These are phyloP conservation scores for Agraylea sexmaculata DNA, from an alignment of 1,140 invertebrate genomes.

Conservation along the genomic window DNA sequence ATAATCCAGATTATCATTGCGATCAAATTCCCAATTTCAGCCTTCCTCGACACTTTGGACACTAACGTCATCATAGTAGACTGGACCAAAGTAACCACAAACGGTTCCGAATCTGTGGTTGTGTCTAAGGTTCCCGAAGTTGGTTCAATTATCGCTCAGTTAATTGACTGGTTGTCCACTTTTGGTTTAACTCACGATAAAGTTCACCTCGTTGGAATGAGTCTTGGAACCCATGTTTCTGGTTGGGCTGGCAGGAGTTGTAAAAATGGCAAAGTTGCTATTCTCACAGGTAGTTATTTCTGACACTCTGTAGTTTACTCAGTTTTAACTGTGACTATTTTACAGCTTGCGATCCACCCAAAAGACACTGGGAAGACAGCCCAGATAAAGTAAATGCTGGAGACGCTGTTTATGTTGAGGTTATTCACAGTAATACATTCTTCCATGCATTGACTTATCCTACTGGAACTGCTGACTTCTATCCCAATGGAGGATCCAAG, in stretches of 20 bases:
- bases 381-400: slow-evolving; percentile 2
- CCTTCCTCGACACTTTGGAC: slow-evolving; percentile 26
- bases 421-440: slow-evolving; percentile 7
- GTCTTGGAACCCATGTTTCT: slow-evolving; percentile 77
- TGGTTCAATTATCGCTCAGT: slow-evolving; percentile 34
- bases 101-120: slow-evolving; percentile 26
- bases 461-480: slow-evolving; percentile 10
- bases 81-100: slow-evolving; percentile 13
- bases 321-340: too few species aligned
- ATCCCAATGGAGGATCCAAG: slow-evolving; percentile 5
- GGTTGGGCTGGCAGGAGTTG: slow-evolving; percentile 53
- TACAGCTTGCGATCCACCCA: slow-evolving; percentile 12
- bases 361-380: slow-evolving; percentile 8
- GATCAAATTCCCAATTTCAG: too few species aligned
- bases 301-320: too few species aligned
- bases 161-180: slow-evolving; percentile 23
- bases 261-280: slow-evolving; percentile 8
- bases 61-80: slow-evolving; percentile 21
- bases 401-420: slow-evolving; percentile 10
- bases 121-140: slow-evolving; percentile 28
- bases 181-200: slow-evolving; percentile 30
- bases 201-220: slow-evolving; percentile 79
- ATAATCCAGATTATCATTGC: slow-evolving; percentile 1
- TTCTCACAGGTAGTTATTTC: slow-evolving; percentile 13
- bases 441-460: neutral